Evolutionary conservation across 2,797 vertebrate species (phyloP), one percentile per base, ranked within the genome.

Genomic region (Chloroceryle amazona): DNA sequence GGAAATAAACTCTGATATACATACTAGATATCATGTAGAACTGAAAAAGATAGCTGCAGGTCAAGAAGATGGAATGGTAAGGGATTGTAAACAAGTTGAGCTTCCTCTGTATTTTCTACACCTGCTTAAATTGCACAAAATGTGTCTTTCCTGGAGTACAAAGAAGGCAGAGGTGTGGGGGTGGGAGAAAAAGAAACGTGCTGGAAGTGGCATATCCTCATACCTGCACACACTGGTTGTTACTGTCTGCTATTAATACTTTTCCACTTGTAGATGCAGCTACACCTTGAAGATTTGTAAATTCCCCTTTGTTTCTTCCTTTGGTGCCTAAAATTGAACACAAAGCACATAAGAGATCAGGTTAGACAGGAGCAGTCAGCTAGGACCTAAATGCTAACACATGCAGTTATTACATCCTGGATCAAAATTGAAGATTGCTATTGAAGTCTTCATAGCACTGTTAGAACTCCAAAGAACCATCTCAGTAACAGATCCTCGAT

Each of bases 211-310:
- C 26, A 55, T 35, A 41, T n/a, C 49, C 47, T 63, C 72, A 70
- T 98, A 99, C 99, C 99, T 99, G 99, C 16, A 99, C 99, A 97
- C 99, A 99, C 63, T 99, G 99, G 98, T 99, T 99, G 98, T 99
- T 99, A 98, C 99, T 99, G 97, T 99, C 99, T 82, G 99, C 99
- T 94, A 99, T 99, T 95, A 99, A 93, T 97, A 99, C 99, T 97
- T 99, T 99, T 86, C 99, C 99, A 96, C 97, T 97, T 86, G 98
- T 98, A 37, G 99, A 99, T 60, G 99, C 98, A 79, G 99, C 99
- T 91, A 99, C 99, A 49, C 99, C 99, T 98, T 99, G 99, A 79
- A 99, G 99, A 95, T 99, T 99, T 52, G 99, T 99, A 97, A 99
- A 99, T 97, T 99, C 99, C 35, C 99, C 99, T 98, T 99, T 99